These are phyloP conservation scores for Psix sp. DNA, from an alignment of 1,140 invertebrate species.

Conservation along the genomic window DNA sequence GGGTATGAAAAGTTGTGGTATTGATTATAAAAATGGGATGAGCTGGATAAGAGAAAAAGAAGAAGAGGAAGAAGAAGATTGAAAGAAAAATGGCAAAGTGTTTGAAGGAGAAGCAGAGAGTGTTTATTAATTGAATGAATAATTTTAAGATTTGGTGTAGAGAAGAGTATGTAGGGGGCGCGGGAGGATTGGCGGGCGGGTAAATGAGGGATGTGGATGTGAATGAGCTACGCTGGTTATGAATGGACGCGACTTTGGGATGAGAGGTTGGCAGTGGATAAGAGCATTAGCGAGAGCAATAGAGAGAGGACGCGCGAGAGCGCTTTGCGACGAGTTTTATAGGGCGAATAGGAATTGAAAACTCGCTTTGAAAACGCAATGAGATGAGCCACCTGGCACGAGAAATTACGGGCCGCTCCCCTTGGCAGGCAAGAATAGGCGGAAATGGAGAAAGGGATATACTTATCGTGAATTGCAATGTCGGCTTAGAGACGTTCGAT, in stretches of 20 bases:
- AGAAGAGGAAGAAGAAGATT: too few relatives aligned
- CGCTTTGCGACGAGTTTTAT: conserved; percentile 53
- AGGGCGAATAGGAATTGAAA: conserved; percentile 55
- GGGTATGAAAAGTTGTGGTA: too few relatives aligned
- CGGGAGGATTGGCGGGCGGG: too few relatives aligned
- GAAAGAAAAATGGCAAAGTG: too few relatives aligned
- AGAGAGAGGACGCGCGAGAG: conserved; percentile 44
- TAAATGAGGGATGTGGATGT: too few relatives aligned
- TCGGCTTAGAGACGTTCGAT: conserved; percentile 51
- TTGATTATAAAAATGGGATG: too few relatives aligned
- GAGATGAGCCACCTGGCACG: conserved; percentile 47
- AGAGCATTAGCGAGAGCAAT: conserved; percentile 49
- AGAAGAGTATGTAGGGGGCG: too few relatives aligned
- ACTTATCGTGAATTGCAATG: conserved; percentile 57
- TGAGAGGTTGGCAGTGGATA: conserved; percentile 44
- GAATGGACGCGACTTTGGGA: conserved; percentile 38
- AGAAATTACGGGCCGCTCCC: conserved; percentile 42
- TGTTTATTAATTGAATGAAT: too few relatives aligned
- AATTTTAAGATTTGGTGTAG: too few relatives aligned
- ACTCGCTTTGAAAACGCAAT: conserved; percentile 51
- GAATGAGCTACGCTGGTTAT: too few relatives aligned
- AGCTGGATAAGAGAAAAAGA: too few relatives aligned
- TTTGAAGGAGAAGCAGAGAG: too few relatives aligned
- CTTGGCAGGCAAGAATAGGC: conserved; percentile 48
- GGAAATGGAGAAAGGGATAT: conserved; percentile 57